phyloP scores from a whole-genome alignment of 2,888 invertebrate species.

The Auanema freiburgensis region DNA sequence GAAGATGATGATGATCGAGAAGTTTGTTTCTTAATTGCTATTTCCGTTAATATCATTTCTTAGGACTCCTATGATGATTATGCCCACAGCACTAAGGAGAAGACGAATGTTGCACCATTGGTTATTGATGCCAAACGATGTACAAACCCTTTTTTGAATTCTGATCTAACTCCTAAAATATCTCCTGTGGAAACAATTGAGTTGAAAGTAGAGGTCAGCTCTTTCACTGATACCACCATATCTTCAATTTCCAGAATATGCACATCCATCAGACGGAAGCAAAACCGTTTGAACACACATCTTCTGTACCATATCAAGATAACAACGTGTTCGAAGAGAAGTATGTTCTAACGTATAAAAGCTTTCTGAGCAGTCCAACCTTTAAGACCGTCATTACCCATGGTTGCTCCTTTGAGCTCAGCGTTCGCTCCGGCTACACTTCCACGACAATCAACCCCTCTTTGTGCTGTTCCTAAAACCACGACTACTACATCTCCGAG shows the following conservation, averaged over 20 bases:
- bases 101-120: background rate
- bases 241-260: no score
- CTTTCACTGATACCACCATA: no score
- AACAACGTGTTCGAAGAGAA: no score
- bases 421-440: conserved; percentile 39
- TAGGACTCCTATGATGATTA: background rate
- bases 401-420: conserved; percentile 9
- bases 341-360: no score
- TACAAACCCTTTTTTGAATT: conserved; percentile 21
- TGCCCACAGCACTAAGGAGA: background rate
- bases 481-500: conserved; percentile 9
- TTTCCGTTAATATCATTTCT: background rate
- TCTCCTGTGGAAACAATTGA: conserved; percentile 14
- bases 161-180: conserved; percentile 19
- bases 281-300: background rate
- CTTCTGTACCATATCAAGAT: background rate
- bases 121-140: background rate
- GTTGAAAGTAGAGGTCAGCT: no score
- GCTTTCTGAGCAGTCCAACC: no score
- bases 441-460: conserved; percentile 35
- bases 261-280: background rate
- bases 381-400: background rate
- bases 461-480: conserved; percentile 18
- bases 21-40: background rate
- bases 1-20: conserved; percentile 45